phyloP scores from a whole-genome alignment of 1,140 invertebrate genomes.

The Antheraea pernyi region DNA sequence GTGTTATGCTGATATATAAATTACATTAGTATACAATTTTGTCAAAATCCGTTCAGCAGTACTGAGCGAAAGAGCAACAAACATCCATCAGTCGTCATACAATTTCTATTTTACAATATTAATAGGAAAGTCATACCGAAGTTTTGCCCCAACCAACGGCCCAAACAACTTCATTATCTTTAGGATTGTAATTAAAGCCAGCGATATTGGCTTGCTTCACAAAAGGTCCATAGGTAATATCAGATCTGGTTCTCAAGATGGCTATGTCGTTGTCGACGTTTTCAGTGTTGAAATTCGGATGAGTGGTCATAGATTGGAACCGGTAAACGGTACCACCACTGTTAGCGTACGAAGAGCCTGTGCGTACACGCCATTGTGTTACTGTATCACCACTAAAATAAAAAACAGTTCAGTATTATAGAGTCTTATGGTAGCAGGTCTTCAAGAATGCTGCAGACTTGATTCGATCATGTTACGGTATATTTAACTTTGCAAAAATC shows the following conservation, averaged over 20 bases:
- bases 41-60: too few species aligned
- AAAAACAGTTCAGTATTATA: not conserved
- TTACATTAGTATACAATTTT: too few species aligned
- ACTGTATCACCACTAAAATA: conserved; percentile 31
- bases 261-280: conserved; percentile 83
- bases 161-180: conserved; percentile 29
- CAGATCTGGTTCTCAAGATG: conserved; percentile 20
- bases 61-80: too few species aligned
- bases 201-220: conserved; percentile 25
- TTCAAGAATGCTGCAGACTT: too few species aligned
- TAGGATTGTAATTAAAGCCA: conserved; percentile 23
- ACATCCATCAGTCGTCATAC: too few species aligned
- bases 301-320: conserved; percentile 40
- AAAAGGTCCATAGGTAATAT: conserved; percentile 53
- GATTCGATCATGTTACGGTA: too few species aligned
- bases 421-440: too few species aligned
- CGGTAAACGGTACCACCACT: conserved; percentile 33
- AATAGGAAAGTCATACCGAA: conserved; percentile 23
- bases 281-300: conserved; percentile 77
- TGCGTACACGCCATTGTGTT: conserved; percentile 30
- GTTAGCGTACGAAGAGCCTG: conserved; percentile 35
- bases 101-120: too few species aligned
- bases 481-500: too few species aligned
- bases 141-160: conserved; percentile 35
- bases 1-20: too few species aligned